Conservation (phyloP, 2,888 invertebrate species). For the Sinohyriopsis cumingii region DNA sequence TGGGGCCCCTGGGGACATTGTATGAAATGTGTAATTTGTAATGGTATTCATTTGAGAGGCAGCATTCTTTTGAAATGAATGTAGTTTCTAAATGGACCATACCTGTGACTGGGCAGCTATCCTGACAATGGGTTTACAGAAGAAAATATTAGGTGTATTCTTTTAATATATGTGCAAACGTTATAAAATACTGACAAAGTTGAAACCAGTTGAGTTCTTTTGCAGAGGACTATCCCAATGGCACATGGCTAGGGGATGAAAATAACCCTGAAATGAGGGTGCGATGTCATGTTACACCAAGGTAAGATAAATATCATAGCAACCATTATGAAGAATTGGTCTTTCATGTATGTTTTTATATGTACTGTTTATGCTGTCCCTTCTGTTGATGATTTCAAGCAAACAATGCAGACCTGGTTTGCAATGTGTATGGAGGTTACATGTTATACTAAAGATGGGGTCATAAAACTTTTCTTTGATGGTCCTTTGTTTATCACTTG, state of each 20-base stretch:
- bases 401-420: background rate
- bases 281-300: slow-evolving; percentile 72
- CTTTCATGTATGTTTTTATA: background rate
- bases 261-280: slow-evolving; percentile 74
- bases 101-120: background rate
- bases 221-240: slow-evolving; percentile 73
- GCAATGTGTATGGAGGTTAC: no score
- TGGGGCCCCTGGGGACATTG: no score
- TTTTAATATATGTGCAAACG: no score
- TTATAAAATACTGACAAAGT: background rate
- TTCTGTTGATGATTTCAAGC: background rate
- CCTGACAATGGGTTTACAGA: no score
- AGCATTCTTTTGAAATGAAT: no score
- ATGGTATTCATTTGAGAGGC: no score
- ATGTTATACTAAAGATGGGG: no score
- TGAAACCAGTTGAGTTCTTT: slow-evolving; percentile 11
- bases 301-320: slow-evolving; percentile 59
- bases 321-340: background rate
- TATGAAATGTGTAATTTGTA: no score
- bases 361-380: background rate
- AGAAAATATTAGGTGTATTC: no score
- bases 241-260: slow-evolving; percentile 75
- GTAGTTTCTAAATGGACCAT: background rate
- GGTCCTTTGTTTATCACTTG: no score
- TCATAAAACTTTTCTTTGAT: no score